phyloP scores from a whole-genome alignment of 2,797 vertebrate species.

The Nothura maculosa region DNA sequence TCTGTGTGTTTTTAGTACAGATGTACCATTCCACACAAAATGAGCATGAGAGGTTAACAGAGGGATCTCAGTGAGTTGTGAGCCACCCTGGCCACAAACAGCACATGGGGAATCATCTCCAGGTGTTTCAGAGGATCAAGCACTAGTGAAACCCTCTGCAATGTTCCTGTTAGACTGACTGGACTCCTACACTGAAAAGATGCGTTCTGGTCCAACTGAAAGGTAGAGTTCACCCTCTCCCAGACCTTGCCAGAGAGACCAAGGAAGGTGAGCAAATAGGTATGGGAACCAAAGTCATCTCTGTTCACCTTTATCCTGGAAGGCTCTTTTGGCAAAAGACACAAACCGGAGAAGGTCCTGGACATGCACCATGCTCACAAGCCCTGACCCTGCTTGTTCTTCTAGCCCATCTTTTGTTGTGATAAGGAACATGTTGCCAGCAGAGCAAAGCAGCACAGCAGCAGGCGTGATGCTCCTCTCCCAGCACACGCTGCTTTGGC shows the following conservation, averaged over 20 bases:
- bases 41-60: too few species aligned
- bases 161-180: too few species aligned
- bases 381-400: neutral
- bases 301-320: neutral
- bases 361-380: neutral
- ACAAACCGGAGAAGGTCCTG: rapidly evolving
- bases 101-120: neutral
- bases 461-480: neutral
- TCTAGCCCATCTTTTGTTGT: rapidly evolving
- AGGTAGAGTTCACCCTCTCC: neutral
- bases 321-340: neutral
- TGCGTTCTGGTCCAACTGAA: neutral
- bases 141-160: neutral
- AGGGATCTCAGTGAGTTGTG: too few species aligned
- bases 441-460: neutral
- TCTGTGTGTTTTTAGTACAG: too few species aligned
- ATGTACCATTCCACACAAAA: neutral
- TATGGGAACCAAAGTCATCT: neutral
- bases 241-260: neutral
- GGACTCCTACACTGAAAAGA: too few species aligned
- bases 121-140: neutral
- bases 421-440: neutral
- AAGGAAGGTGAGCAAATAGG: neutral
- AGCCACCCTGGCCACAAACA: too few species aligned
- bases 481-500: neutral